Evolutionary conservation across 2,113 vertebrate species (phyloP).

Genomic region (Hippoglossus stenolepis): DNA sequence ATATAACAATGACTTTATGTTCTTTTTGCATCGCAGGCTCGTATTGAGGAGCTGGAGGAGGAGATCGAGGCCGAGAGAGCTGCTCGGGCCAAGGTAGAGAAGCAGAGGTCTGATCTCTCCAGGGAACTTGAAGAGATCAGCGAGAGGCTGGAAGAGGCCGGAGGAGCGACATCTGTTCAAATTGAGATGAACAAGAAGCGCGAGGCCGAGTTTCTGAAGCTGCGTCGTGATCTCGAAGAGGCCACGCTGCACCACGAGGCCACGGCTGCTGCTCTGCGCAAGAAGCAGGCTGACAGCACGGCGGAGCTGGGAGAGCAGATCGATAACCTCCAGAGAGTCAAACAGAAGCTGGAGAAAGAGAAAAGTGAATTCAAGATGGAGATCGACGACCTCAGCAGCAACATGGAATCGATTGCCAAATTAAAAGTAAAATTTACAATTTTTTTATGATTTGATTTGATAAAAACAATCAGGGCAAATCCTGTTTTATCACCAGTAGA

Average conservation of each 20-base stretch:
- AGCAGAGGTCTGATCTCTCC: conserved; percentile 85
- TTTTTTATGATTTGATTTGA: background rate
- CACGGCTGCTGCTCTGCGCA: conserved; percentile 82
- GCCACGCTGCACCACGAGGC: conserved; percentile 93
- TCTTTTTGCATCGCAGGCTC: conserved; percentile 64
- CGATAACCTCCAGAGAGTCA: conserved; percentile 90
- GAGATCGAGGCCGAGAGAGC: conserved; percentile 91
- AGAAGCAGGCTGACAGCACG: conserved; percentile 90
- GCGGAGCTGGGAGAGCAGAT: conserved; percentile 92
- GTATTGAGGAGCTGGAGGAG: conserved; percentile 86
- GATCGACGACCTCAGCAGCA: conserved; percentile 88
- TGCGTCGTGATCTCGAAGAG: conserved; percentile 85
- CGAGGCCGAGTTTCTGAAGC: conserved; percentile 81
- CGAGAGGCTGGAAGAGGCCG: conserved; percentile 86
- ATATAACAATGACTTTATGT: background rate
- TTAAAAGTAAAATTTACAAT: conserved; percentile 67
- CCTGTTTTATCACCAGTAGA: background rate
- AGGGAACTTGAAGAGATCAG: conserved; percentile 87
- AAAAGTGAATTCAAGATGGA: conserved; percentile 95
- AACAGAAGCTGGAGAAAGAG: conserved; percentile 95
- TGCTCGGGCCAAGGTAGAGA: conserved; percentile 87
- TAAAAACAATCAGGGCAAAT: background rate
- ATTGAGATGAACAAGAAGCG: conserved; percentile 79
- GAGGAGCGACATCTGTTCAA: conserved; percentile 89
- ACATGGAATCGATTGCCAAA: conserved; percentile 89